Evolutionary conservation across 2,113 vertebrate species (phyloP), one percentile per base, ranked within the genome.

Genomic region (Cairina moschata): DNA sequence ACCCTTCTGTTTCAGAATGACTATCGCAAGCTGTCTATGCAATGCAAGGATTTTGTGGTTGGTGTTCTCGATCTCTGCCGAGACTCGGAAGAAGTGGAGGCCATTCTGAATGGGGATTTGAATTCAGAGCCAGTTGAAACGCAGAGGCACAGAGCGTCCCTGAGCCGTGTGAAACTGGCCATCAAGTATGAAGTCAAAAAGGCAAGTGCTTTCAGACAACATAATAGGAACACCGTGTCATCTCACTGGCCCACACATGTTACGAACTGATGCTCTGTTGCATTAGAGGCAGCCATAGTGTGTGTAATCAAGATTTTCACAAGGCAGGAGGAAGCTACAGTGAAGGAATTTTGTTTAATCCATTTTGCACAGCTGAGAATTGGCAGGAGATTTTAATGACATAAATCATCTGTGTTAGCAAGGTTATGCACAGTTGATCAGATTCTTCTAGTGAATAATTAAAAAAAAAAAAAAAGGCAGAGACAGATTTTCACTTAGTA

Each of bases 141-240:
- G 0, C 98, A 98, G 90, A 96, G 97, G 17, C 98, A 98, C 83
- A 97, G 98, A 36, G 97, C 98, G 1, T 98, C 98, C 0, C 88
- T 99, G 90, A 99, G 98, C 80, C 98, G 99, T 3, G 98, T 99
- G 68, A 99, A 99, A 92, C 97, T 99, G 50, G 98, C 99, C 94
- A 99, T 99, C 44, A 99, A 99, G 83, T 99, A 99, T 16, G 99
- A 99, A 96, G 99, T 99, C 42, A 99, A 99, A 97, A 99, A 99
- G 98, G 99, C 98, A 97, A 21, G 29, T 6, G 3, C 46, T 40
- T 40, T 44, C 44, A 18, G 44, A 8, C 6, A 2, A 58, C 9
- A 4, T 17, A 46, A 7, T 13, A 10, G 52, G 40, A 59, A 55
- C 5, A 21, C 25, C 7, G 5, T 17, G 32, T 32, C 42, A 8